A percentile compares a stretch with the other conserved stretches of the same genome.
These are phyloP conservation scores for Stenurella melanura DNA, from an alignment of 2,888 invertebrate genomes.

Conservation along the genomic window DNA sequence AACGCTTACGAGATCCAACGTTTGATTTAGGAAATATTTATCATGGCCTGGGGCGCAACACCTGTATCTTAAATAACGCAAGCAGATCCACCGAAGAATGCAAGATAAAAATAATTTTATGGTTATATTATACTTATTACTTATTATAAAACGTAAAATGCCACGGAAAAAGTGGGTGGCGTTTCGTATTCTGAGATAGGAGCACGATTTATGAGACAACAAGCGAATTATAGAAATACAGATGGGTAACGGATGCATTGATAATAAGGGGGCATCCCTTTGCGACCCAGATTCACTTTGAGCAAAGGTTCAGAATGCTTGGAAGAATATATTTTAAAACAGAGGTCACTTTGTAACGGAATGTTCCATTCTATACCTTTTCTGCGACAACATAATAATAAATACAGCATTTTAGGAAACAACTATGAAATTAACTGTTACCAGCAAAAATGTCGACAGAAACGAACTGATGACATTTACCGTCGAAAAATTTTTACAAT, in stretches of 20 bases:
- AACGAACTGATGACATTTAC: too few species aligned
- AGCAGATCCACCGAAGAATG: conserved; percentile 34
- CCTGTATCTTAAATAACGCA: conserved; percentile 40
- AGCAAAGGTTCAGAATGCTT: too few species aligned
- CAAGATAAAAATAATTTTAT: conserved; percentile 39
- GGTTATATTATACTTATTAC: conserved; percentile 14
- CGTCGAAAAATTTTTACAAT: too few species aligned
- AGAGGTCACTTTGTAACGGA: background rate
- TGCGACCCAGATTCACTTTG: too few species aligned
- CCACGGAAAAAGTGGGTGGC: background rate
- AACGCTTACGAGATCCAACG: conserved; percentile 38
- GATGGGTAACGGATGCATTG: background rate
- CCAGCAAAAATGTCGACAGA: too few species aligned
- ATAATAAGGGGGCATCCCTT: background rate
- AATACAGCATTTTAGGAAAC: too few species aligned
- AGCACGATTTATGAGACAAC: background rate
- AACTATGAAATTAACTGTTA: too few species aligned
- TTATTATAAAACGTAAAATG: conserved; percentile 4
- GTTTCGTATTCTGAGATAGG: background rate
- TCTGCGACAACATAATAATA: too few species aligned
- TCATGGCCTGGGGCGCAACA: conserved; percentile 40
- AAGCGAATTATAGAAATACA: background rate
- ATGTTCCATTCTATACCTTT: too few species aligned
- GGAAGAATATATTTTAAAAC: too few species aligned
- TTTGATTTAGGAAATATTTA: conserved; percentile 44